A percentile compares a stretch with the other conserved stretches of the same genome.
Evolutionary conservation across 2,113 vertebrate species (phyloP).

Genomic region (Megaleporinus macrocephalus): DNA sequence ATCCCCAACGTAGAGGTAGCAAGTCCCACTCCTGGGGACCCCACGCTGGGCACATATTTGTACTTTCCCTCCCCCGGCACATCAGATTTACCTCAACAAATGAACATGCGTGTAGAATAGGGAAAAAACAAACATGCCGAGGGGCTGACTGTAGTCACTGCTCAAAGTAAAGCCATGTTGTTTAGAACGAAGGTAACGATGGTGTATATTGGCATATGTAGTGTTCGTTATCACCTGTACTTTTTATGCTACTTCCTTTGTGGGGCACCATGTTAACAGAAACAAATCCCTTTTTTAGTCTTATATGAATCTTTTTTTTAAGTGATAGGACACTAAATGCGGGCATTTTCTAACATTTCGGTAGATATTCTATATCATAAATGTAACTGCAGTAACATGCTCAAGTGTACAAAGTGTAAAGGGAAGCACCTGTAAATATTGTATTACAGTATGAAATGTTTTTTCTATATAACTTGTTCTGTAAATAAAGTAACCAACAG

Average conservation of each 20-base stretch:
- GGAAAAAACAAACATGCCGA: too few species aligned
- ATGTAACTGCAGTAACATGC: not conserved
- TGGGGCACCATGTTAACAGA: not conserved
- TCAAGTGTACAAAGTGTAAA: constrained; percentile 15
- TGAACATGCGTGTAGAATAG: too few species aligned
- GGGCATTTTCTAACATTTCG: not conserved
- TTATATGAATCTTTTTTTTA: not conserved
- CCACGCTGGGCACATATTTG: too few species aligned
- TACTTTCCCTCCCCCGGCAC: too few species aligned
- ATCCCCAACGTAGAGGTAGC: too few species aligned
- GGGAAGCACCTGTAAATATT: constrained; percentile 17
- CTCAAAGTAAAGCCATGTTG: not conserved
- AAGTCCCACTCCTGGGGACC: too few species aligned
- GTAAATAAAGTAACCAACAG: not conserved
- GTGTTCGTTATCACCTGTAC: not conserved
- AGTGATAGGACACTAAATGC: not conserved
- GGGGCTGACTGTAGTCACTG: not conserved
- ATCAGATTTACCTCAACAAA: too few species aligned
- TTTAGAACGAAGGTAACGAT: not conserved
- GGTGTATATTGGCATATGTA: not conserved
- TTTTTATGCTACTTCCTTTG: not conserved
- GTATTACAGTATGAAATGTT: not conserved
- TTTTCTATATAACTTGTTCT: constrained; percentile 19
- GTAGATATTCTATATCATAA: not conserved
- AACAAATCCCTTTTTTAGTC: not conserved